Base-by-base conservation (phyloP, 1,140 invertebrate species). In the Eubasilissa regina region DNA sequence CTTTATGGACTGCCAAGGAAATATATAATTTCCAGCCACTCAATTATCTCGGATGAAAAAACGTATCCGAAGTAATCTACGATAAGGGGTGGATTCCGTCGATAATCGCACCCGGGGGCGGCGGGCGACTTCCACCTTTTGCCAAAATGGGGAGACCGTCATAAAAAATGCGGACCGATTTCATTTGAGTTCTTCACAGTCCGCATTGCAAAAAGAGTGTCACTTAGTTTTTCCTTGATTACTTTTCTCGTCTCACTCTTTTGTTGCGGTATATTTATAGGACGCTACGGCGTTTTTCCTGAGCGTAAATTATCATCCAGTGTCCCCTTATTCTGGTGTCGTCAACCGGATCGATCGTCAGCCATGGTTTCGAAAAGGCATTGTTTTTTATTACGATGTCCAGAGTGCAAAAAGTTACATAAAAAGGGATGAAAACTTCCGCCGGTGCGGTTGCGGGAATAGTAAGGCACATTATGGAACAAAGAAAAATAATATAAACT, bases 151-250 rank as follows among this genome's bases (percentile, higher is more conserved):
- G 45, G 6, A 76, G 45, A 76, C 58, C 75, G 62, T 64, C 43
- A 51, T 76, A 76, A 76, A 76, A 76, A 58, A 64, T 62, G 75
- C 44, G 43, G 60, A 58, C 75, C 75, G 43, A 45, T 77, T 60
- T 25, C 62, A 77, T 56, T 77, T 77, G 60, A 47, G 47, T 70
- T 77, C 68, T 77, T 68, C 60, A 15, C 21, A 17, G 17, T 44
- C 53, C 75, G 15, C 11, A 35, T 47, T 62, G 25, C 43, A 43
- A 76, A 76, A 77, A 60, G 62, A 70, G 25, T 19, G 48, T 68
- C 60, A 77, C 48, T 77, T 68, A 77, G 75, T 77, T 77, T 77
- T 77, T 55, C 75, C 43, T 70, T 77, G 75, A 77, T 77, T 77
- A 77, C 75, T 77, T 70, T 68, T 48, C 58, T 53, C 51, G 73